These are phyloP conservation scores for Eupleurogrammus muticus DNA, from an alignment of 2,797 vertebrate genomes.

Conservation along the genomic window DNA sequence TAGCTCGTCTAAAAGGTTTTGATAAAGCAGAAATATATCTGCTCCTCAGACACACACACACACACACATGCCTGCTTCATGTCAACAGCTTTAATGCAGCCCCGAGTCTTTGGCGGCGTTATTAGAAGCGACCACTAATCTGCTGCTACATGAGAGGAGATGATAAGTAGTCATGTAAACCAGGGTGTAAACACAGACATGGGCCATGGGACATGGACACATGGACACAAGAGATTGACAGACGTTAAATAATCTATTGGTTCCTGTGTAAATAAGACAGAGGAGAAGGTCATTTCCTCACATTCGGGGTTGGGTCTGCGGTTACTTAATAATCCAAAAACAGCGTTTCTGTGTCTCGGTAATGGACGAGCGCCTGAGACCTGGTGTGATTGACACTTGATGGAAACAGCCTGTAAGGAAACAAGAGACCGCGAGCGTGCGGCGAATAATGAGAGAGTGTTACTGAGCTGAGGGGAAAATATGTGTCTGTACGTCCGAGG, in stretches of 20 bases:
- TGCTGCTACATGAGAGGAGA: conserved; percentile 53
- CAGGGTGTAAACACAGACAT: conserved; percentile 28
- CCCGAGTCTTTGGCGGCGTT: conserved; percentile 34
- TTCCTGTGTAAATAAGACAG: conserved; percentile 9
- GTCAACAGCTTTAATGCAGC: conserved; percentile 21
- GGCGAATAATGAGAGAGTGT: conserved; percentile 48
- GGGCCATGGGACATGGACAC: conserved; percentile 12
- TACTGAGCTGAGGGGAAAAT: conserved; percentile 38
- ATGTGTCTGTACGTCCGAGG: conserved; percentile 17
- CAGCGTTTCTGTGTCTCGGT: conserved; percentile 37
- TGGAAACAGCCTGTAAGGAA: conserved; percentile 75
- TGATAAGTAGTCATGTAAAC: conserved; percentile 62
- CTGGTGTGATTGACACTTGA: conserved; percentile 63
- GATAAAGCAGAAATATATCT: conserved; percentile 26
- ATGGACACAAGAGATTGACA: conserved; percentile 25
- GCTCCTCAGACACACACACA: background rate
- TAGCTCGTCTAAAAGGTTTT: conserved; percentile 30
- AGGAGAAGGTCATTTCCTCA: conserved; percentile 28
- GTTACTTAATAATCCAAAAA: conserved; percentile 45
- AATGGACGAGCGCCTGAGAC: conserved; percentile 24
- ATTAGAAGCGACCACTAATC: conserved; percentile 63
- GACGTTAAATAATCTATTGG: conserved; percentile 44
- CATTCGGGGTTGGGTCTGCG: conserved; percentile 18
- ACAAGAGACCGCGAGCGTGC: conserved; percentile 56
- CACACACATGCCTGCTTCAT: background rate